A percentile compares a stretch with the other conserved stretches of the same genome.
These are phyloP conservation scores for Centropristis striata DNA, from an alignment of 2,113 vertebrate species.

Conservation along the genomic window DNA sequence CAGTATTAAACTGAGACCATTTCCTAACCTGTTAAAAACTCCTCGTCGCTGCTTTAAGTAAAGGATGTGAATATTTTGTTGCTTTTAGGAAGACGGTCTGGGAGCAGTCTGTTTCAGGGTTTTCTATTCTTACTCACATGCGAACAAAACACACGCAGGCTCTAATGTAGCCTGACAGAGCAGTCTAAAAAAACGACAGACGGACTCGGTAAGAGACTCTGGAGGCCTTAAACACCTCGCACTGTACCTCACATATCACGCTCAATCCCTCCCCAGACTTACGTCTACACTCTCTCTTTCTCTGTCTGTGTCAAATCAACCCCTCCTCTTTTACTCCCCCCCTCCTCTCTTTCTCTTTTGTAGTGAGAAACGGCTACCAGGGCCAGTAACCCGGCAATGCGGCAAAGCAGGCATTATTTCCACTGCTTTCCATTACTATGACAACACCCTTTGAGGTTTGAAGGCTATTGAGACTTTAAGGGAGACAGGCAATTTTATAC, in stretches of 20 bases:
- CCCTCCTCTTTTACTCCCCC: background rate
- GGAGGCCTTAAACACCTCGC: slow-evolving; percentile 36
- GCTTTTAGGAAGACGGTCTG: slow-evolving; percentile 23
- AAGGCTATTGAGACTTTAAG: slow-evolving; percentile 70
- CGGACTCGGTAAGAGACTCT: slow-evolving; percentile 24
- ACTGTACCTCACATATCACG: slow-evolving; percentile 43
- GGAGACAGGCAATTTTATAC: slow-evolving; percentile 66
- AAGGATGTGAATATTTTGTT: slow-evolving; percentile 3
- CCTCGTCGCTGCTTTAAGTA: background rate
- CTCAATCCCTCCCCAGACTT: slow-evolving; percentile 20
- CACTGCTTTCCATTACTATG: slow-evolving; percentile 79
- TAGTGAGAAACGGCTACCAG: slow-evolving; percentile 1
- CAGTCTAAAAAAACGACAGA: slow-evolving; percentile 20
- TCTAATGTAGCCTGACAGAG: slow-evolving; percentile 44
- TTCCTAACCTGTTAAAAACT: too few relatives aligned
- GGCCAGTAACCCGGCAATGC: slow-evolving; percentile 62
- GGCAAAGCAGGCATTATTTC: slow-evolving; percentile 76
- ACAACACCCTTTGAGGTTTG: slow-evolving; percentile 80
- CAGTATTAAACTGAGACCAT: too few relatives aligned
- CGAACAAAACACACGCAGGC: slow-evolving; percentile 12
- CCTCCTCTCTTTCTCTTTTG: slow-evolving; percentile 32
- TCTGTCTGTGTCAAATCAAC: slow-evolving; percentile 13
- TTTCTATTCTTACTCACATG: slow-evolving; percentile 51
- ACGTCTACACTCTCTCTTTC: slow-evolving; percentile 21
- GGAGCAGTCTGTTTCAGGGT: slow-evolving; percentile 5